A percentile compares a stretch with the other conserved stretches of the same genome.
Evolutionary conservation across 1,140 invertebrate genomes (phyloP).

Genomic region (Philopotamus ludificatus): DNA sequence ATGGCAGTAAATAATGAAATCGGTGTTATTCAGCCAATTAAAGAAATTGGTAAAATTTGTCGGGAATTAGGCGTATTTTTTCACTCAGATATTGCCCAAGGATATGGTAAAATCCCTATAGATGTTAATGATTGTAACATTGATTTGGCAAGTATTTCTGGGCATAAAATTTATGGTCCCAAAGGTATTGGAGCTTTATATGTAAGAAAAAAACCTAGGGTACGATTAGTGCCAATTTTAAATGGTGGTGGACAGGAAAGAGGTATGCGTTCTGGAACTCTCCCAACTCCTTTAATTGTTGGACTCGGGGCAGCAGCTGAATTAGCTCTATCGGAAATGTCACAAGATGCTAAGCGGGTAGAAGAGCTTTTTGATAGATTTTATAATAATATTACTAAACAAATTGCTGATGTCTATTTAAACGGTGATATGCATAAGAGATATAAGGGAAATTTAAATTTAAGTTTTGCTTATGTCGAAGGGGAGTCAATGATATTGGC

Average conservation of each 20-base stretch:
- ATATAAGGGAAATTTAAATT: slow-evolving; percentile 25
- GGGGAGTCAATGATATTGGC: slow-evolving; percentile 37
- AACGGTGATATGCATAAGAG: slow-evolving; percentile 14
- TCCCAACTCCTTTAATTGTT: slow-evolving; percentile 19
- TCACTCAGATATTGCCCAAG: slow-evolving; percentile 38
- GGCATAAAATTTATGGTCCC: slow-evolving; percentile 42
- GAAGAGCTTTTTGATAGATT: neutral
- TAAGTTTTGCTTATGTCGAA: slow-evolving; percentile 38
- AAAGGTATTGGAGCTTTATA: slow-evolving; percentile 41
- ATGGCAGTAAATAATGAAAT: slow-evolving; percentile 41
- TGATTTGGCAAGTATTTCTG: slow-evolving; percentile 36
- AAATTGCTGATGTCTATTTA: slow-evolving; percentile 28
- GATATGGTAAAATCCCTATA: slow-evolving; percentile 38
- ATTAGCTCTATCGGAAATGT: neutral
- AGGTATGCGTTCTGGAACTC: slow-evolving; percentile 43
- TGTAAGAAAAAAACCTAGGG: slow-evolving; percentile 33
- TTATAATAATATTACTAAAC: neutral
- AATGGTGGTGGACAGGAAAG: slow-evolving; percentile 44
- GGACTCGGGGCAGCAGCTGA: slow-evolving; percentile 30
- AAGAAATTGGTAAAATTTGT: slow-evolving; percentile 38
- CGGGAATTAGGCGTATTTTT: slow-evolving; percentile 29
- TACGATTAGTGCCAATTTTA: slow-evolving; percentile 32
- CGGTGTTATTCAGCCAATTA: slow-evolving; percentile 30
- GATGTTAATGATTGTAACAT: slow-evolving; percentile 34
- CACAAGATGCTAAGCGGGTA: neutral